A percentile compares a stretch with the other conserved stretches of the same genome.
These are phyloP conservation scores for Zhuqinia jingwanae DNA, from an alignment of 2,888 invertebrate species.

Conservation along the genomic window DNA sequence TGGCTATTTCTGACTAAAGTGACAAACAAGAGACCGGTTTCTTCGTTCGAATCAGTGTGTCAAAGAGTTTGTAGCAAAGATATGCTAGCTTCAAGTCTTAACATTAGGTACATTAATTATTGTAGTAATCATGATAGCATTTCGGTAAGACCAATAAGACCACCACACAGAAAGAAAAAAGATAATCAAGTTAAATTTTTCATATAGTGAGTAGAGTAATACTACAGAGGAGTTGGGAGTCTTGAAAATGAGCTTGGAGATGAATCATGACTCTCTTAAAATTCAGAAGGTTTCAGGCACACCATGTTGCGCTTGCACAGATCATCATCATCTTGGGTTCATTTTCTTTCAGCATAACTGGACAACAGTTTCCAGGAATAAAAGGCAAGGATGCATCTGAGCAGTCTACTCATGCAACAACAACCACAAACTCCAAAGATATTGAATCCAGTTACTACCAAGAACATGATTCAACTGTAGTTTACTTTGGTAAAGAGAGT, in stretches of 20 bases:
- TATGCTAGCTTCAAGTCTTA: not conserved
- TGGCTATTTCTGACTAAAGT: not conserved
- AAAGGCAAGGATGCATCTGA: not conserved
- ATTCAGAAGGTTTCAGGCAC: not conserved
- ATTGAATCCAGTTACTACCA: not conserved
- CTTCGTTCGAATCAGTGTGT: conserved; percentile 38
- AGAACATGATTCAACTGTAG: not conserved
- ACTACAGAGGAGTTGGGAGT: not conserved
- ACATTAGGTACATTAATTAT: too few species aligned
- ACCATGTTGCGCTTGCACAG: not conserved
- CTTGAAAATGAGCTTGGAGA: conserved; percentile 11
- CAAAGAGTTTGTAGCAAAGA: not conserved
- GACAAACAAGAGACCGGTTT: conserved; percentile 44
- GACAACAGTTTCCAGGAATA: not conserved
- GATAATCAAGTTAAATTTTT: not conserved
- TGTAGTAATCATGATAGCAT: too few species aligned
- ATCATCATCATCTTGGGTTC: not conserved
- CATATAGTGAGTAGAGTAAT: not conserved
- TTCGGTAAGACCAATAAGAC: too few species aligned
- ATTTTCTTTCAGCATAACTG: not conserved
- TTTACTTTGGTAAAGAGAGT: not conserved
- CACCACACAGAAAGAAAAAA: too few species aligned
- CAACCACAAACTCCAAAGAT: not conserved
- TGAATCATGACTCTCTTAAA: conserved; percentile 21
- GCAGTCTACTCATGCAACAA: not conserved